These are phyloP conservation scores for Tinea pellionella DNA, from an alignment of 2,888 invertebrate species.

Conservation along the genomic window DNA sequence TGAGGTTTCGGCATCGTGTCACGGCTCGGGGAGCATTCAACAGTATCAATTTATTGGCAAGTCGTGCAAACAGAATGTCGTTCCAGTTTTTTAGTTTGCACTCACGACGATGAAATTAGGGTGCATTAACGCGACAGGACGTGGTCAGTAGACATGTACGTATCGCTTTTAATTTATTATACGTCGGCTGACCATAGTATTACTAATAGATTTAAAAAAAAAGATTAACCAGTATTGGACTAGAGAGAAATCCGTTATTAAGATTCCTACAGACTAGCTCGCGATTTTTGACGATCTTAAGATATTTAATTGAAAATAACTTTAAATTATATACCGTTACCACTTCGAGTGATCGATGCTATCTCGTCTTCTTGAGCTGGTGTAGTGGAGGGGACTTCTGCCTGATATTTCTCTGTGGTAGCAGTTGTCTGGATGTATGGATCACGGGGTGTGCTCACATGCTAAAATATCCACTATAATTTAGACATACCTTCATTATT, in stretches of 20 bases:
- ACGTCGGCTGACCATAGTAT: slow-evolving; percentile 23
- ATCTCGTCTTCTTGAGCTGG: too few species aligned
- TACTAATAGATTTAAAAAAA: too few species aligned
- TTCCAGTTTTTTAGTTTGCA: slow-evolving; percentile 52
- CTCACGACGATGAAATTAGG: slow-evolving; percentile 59
- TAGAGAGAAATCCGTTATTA: background rate
- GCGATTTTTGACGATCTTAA: too few species aligned
- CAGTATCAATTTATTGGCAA: slow-evolving; percentile 59
- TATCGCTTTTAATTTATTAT: slow-evolving; percentile 16
- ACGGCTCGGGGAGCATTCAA: slow-evolving; percentile 39
- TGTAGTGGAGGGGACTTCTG: too few species aligned
- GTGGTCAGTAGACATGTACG: slow-evolving; percentile 19
- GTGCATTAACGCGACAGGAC: slow-evolving; percentile 66
- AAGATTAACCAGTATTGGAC: slow-evolving; percentile 22
- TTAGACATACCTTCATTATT: too few species aligned
- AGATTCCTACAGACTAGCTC: too few species aligned
- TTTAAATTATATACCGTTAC: background rate
- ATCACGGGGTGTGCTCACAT: too few species aligned
- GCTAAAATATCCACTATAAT: too few species aligned
- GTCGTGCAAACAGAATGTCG: slow-evolving; percentile 62
- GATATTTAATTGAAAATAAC: too few species aligned
- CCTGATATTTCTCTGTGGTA: too few species aligned
- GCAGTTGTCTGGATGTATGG: too few species aligned
- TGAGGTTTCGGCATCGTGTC: slow-evolving; percentile 22
- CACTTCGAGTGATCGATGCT: too few species aligned